Conservation (phyloP, 2,888 invertebrate genomes). For the Galerucella pusilla region DNA sequence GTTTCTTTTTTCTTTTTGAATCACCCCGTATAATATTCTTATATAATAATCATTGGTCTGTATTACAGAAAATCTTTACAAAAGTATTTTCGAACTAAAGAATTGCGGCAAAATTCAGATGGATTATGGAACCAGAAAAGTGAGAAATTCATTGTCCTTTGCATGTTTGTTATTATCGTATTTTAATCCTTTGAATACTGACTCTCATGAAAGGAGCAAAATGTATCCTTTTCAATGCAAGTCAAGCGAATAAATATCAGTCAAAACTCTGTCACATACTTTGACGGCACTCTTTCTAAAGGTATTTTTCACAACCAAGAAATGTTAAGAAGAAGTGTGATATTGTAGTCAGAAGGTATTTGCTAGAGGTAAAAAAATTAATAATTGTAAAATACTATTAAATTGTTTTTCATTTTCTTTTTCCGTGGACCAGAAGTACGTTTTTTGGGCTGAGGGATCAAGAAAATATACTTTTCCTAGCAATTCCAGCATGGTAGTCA, state of each 20-base stretch:
- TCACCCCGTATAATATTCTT: background rate
- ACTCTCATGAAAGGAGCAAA: conserved; percentile 51
- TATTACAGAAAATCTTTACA: background rate
- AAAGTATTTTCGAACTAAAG: background rate
- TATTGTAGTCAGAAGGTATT: background rate
- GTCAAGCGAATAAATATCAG: conserved; percentile 57
- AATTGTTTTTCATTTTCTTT: too few relatives aligned
- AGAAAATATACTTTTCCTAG: too few relatives aligned
- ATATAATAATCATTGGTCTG: background rate
- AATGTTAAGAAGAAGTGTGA: background rate
- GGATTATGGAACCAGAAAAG: conserved; percentile 32
- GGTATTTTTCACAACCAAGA: background rate
- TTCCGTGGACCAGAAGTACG: too few relatives aligned
- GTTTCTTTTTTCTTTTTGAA: background rate
- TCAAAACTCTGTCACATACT: conserved; percentile 56
- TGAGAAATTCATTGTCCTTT: conserved; percentile 35
- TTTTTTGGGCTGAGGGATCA: too few relatives aligned
- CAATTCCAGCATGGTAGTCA: too few relatives aligned
- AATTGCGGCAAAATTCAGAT: conserved; percentile 35
- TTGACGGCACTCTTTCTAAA: conserved; percentile 20
- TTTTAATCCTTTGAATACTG: conserved; percentile 56
- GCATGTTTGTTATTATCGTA: conserved; percentile 45
- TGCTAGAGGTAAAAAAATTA: background rate
- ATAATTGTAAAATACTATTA: too few relatives aligned
- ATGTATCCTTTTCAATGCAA: conserved; percentile 51